phyloP scores from a whole-genome alignment of 2,888 invertebrate species.

The Philhelius pedissequus region DNA sequence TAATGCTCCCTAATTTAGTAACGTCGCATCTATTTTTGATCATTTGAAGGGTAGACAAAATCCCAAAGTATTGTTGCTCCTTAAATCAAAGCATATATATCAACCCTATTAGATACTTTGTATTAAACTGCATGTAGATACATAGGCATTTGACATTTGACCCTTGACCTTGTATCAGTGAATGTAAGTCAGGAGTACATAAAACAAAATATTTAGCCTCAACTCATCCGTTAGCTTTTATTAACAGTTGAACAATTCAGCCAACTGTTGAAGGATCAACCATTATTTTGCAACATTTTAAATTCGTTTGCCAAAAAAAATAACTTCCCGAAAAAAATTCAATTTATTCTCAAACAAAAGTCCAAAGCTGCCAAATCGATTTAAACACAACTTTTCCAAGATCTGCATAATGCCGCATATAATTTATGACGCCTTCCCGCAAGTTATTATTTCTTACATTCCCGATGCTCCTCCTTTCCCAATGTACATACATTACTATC shows the following conservation, averaged over 20 bases:
- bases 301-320: neutral
- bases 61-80: too few relatives aligned
- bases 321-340: constrained; percentile 2
- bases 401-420: constrained; percentile 52
- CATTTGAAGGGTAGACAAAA: too few relatives aligned
- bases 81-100: too few relatives aligned
- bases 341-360: constrained; percentile 10
- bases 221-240: neutral
- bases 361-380: constrained; percentile 44
- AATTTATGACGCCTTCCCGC: constrained; percentile 32
- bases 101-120: too few relatives aligned
- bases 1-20: too few relatives aligned
- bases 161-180: too few relatives aligned
- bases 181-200: too few relatives aligned
- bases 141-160: too few relatives aligned
- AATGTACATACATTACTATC: neutral
- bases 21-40: too few relatives aligned
- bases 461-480: neutral
- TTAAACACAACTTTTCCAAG: constrained; percentile 23
- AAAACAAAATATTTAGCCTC: neutral
- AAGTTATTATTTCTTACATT: neutral
- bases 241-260: neutral
- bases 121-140: too few relatives aligned
- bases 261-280: constrained; percentile 10
- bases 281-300: constrained; percentile 4